These are phyloP conservation scores for Siderastrea radians DNA, from an alignment of 92 coral and sea anemone genomes.

Conservation along the genomic window DNA sequence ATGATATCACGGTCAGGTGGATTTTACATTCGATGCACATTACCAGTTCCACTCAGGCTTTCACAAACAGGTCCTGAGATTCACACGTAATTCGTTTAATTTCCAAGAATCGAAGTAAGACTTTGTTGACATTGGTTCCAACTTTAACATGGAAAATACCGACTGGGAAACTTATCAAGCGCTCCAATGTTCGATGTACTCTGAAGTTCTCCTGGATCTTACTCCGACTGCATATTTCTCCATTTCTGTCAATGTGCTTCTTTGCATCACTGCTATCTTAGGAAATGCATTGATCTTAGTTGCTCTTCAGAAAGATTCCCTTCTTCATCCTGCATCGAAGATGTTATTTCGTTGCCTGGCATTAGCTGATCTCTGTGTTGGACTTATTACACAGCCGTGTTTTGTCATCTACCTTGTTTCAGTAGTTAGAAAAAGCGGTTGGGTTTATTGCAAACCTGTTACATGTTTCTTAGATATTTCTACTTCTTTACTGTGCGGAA, in stretches of 20 bases:
- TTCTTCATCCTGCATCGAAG: constrained; percentile 14
- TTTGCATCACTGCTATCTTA: not conserved
- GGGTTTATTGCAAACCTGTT: not conserved
- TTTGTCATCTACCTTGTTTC: not conserved
- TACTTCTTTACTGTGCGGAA: not conserved
- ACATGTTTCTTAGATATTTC: not conserved
- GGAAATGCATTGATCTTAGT: constrained; percentile 16
- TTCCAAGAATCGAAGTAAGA: too few relatives aligned
- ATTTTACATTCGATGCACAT: not conserved
- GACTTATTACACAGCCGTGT: constrained; percentile 15
- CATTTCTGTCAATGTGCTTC: not conserved
- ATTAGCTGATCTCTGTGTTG: constrained; percentile 27
- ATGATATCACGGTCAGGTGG: not conserved
- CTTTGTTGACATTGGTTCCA: not conserved
- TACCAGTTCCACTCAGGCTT: not conserved
- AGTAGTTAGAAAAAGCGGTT: not conserved
- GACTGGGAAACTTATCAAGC: not conserved
- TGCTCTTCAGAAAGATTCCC: constrained; percentile 13
- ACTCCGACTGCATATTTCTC: not conserved
- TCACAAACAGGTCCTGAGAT: not conserved
- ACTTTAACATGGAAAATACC: constrained; percentile 1
- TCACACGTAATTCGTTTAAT: too few relatives aligned
- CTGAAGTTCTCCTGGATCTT: not conserved
- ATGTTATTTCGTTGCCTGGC: constrained; percentile 20
- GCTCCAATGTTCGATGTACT: not conserved